A percentile compares a stretch with the other conserved stretches of the same genome.
These are phyloP conservation scores for Ecliptopera silaceata DNA, from an alignment of 2,888 invertebrate genomes.

Conservation along the genomic window DNA sequence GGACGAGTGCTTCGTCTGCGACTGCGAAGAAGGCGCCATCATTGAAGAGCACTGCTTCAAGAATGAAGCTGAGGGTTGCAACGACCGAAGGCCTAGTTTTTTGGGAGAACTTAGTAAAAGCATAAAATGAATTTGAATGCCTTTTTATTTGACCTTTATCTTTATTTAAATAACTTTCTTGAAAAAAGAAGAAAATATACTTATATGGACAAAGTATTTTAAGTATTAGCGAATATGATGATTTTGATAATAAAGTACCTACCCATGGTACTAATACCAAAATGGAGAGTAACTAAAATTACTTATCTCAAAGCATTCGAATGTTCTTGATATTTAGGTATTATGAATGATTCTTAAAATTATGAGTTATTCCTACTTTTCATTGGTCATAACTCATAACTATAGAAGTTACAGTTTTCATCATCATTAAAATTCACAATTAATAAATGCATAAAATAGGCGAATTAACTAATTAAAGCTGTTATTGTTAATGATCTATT, in stretches of 20 bases:
- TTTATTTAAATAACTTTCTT: too few relatives aligned
- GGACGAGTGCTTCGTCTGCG: slow-evolving; percentile 63
- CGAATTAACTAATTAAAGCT: not conserved
- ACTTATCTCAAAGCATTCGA: too few relatives aligned
- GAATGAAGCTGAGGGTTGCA: slow-evolving; percentile 49
- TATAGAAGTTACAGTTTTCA: not conserved
- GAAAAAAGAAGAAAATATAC: not conserved
- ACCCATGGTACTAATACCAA: too few relatives aligned
- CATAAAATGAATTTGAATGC: not conserved
- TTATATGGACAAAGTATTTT: not conserved
- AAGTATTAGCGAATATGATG: too few relatives aligned
- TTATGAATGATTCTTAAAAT: too few relatives aligned
- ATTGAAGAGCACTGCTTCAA: slow-evolving; percentile 66
- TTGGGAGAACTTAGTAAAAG: slow-evolving; percentile 32
- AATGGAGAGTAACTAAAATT: too few relatives aligned
- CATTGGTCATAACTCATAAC: not conserved
- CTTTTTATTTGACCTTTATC: not conserved
- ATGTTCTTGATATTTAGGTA: too few relatives aligned
- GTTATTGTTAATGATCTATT: not conserved
- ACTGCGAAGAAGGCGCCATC: slow-evolving; percentile 51
- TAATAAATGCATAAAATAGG: not conserved
- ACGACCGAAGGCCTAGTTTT: slow-evolving; percentile 48
- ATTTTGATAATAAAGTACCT: too few relatives aligned
- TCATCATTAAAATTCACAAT: not conserved
- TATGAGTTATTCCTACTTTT: too few relatives aligned